Evolutionary conservation across 2,113 vertebrate genomes (phyloP), one percentile per base, ranked within the genome.

Genomic region (Rhizomys pruinosus): DNA sequence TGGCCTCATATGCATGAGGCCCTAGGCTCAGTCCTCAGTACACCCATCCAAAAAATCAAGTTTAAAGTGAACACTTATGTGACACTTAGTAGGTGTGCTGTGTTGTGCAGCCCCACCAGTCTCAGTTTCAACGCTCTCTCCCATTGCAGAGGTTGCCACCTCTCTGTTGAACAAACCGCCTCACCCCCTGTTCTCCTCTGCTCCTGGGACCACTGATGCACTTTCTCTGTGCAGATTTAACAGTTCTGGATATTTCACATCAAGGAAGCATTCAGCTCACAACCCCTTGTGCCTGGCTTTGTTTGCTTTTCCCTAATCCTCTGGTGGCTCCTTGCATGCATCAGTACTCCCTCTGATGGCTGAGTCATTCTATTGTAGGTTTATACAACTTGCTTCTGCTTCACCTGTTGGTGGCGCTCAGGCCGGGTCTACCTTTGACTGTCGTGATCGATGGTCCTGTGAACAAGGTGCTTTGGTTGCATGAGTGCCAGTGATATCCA

Each of bases 191-290:
- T 79, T n/a, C 5, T 27, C 39, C 66, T 12, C 0, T 0, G 1
- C 25, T 27, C 78, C 34, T 4, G 10, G 82, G 47, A 20, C 34
- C 22, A 2, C 25, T 37, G 6, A 16, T 22, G 57, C 29, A 27
- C 59, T 80, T 84, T 87, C 66, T 84, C 47, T 44, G 66, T 72
- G 13, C 11, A 52, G 47, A 29, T 73, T 59, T 79, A 20, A n/a
- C 59, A 52, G 2, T 47, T 37, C 39, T 61, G 71, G 76, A 5
- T 34, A 32, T 69, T 87, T 57, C 39, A 27, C 27, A 34, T 57
- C 22, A n/a, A 37, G n/a, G 78, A 61, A 10, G 15, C 42, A 1
- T 42, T 29, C 1, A 2, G 0, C 5, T 32, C 1, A 11, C 12
- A 22, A 79, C 23, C 66, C 64, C 92, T 59, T 10, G 61, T 11